Base-by-base conservation (phyloP, 2,797 vertebrate species). In the Pelodytes ibericus region DNA sequence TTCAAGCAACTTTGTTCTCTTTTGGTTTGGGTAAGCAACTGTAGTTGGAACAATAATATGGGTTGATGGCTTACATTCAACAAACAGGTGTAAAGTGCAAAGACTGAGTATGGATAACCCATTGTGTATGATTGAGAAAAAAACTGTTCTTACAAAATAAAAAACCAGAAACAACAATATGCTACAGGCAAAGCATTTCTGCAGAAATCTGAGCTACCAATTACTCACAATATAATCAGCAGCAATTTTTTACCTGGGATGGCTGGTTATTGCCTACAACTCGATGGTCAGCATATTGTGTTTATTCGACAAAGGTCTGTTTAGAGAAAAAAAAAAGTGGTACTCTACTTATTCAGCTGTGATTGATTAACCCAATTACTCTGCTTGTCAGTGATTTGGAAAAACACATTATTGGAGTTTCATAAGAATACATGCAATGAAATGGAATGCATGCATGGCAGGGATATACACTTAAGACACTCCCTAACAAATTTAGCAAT, bases 161-260 rank as follows among this genome's bases (percentile, higher is more conserved):
- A 58, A 53, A 22, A 57, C 24, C 9, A 29, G 26, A 15, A 8
- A 10, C 22, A 33, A 2, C 2, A 41, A 41, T 11, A 53, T 63
- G 47, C 74, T 53, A 26, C 6, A 20, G 66, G 74, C 66, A 44
- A 62, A 30, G 24, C 64, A 20, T 4, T 63, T 44, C 39, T 30
- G 29, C 10, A 29, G 41, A 75, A 53, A 75, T n/a, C 53, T 64
- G 74, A 76, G 58, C 74, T 63, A 25, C 20, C 64, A 64, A 64
- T 57, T 71, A 63, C 5, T 33, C 58, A 22, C 44, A 41, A 62
- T 62, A 75, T 62, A 26, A 62, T 20, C 49, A 16, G 44, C 44
- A 41, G 47, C 39, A 62, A 76, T 62, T 53, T n/a, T 63, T 71
- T 71, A 70, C 57, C 49, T 71, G 47, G 13, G n/a, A 13, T 25